Conservation (phyloP, 2,113 vertebrate genomes). For the Podiceps cristatus region DNA sequence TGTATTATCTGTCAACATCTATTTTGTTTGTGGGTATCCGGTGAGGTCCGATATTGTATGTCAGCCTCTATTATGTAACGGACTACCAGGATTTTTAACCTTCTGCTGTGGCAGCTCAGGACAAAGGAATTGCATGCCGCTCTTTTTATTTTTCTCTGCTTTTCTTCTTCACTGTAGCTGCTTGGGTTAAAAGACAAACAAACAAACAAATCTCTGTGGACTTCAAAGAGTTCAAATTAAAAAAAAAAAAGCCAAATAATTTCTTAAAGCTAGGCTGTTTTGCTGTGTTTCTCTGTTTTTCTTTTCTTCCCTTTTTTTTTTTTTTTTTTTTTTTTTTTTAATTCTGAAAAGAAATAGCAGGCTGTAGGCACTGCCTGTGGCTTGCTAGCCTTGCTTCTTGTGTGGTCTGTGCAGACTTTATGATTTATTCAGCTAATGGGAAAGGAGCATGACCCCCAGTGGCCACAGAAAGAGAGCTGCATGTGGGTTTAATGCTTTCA, state of each 20-base stretch:
- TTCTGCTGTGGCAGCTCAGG: constrained; percentile 39
- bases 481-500: constrained; percentile 99
- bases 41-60: constrained; percentile 42
- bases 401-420: constrained; percentile 99
- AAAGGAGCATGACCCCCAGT: constrained; percentile 99
- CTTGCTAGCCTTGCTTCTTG: constrained; percentile 90
- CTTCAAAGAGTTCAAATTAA: constrained; percentile 63
- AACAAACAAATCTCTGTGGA: constrained; percentile 57
- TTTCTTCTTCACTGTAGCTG: constrained; percentile 57
- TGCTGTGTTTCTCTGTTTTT: constrained; percentile 74
- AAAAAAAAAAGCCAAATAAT: constrained; percentile 40
- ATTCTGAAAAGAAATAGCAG: constrained; percentile 90
- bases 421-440: constrained; percentile 99
- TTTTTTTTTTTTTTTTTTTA: constrained; percentile 54
- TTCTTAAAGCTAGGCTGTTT: constrained; percentile 73
- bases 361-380: constrained; percentile 87
- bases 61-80: constrained; percentile 73
- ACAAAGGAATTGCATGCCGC: constrained; percentile 48
- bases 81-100: constrained; percentile 73
- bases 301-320: constrained; percentile 12
- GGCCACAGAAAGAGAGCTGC: constrained; percentile 99
- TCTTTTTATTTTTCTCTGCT: constrained; percentile 64
- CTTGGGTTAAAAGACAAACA: constrained; percentile 71
- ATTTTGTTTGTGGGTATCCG: constrained; percentile 70
- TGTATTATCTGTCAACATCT: not conserved